Evolutionary conservation across 2,888 invertebrate species (phyloP).

Genomic region (Lysandra coridon): DNA sequence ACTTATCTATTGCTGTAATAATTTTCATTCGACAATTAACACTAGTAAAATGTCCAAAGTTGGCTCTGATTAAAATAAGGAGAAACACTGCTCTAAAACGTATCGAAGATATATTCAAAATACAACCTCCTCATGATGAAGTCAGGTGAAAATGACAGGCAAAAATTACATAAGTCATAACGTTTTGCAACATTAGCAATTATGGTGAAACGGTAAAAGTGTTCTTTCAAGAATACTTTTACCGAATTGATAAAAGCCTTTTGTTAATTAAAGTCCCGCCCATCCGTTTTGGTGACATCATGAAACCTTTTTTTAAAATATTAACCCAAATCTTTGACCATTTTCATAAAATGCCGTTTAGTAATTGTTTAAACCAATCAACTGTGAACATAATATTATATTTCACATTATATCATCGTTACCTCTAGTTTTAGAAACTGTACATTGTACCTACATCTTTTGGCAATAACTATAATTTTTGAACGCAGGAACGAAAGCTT

Average conservation of each 20-base stretch:
- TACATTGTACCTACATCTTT: too few species aligned
- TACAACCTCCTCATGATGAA: background rate
- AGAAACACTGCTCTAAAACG: background rate
- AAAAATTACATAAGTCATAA: background rate
- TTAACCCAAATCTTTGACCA: background rate
- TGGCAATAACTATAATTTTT: too few species aligned
- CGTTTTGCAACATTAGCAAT: slow-evolving; percentile 1
- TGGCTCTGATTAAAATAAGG: too few species aligned
- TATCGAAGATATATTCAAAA: background rate
- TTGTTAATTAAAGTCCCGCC: slow-evolving; percentile 27
- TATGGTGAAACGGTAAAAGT: background rate
- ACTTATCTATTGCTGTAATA: too few species aligned
- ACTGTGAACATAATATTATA: too few species aligned
- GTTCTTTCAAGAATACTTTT: background rate
- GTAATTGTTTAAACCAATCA: too few species aligned
- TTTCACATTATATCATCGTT: too few species aligned
- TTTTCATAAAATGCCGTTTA: background rate
- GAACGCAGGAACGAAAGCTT: background rate
- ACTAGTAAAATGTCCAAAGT: background rate
- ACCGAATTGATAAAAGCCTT: slow-evolving; percentile 16
- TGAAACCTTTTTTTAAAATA: slow-evolving; percentile 16
- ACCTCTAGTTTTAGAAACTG: too few species aligned
- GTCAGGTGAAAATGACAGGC: background rate
- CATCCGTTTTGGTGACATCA: slow-evolving; percentile 18
- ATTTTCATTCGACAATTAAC: too few species aligned